Conservation (phyloP, 1,140 invertebrate genomes). For the Brachionus calyciflorus region DNA sequence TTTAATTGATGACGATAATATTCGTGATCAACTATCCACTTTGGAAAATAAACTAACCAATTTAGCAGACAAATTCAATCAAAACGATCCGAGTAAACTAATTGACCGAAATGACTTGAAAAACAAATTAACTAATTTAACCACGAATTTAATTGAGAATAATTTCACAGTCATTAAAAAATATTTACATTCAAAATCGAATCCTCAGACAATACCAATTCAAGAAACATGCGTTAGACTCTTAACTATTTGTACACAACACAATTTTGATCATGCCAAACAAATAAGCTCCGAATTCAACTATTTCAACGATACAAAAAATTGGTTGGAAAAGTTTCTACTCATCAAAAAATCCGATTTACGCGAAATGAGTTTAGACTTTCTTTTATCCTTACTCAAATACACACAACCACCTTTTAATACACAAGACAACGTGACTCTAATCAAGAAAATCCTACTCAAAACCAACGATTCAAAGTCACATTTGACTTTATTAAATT, state of each 20-base stretch:
- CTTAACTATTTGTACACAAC: slow-evolving; percentile 1
- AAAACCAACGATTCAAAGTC: background rate
- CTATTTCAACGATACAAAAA: slow-evolving; percentile 39
- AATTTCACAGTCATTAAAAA: slow-evolving; percentile 7
- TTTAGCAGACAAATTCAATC: background rate
- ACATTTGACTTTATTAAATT: background rate
- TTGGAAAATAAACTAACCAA: background rate
- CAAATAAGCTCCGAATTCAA: slow-evolving; percentile 35
- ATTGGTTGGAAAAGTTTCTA: slow-evolving; percentile 41
- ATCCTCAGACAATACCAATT: background rate
- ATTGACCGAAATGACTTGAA: slow-evolving; percentile 32
- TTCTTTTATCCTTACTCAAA: slow-evolving; percentile 5
- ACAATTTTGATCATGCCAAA: slow-evolving; percentile 25
- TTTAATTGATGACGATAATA: background rate
- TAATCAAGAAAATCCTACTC: background rate
- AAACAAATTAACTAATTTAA: background rate
- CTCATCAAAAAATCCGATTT: slow-evolving; percentile 31
- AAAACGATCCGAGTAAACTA: background rate
- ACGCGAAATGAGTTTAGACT: slow-evolving; percentile 32
- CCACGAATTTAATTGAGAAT: background rate
- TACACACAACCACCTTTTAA: slow-evolving; percentile 24
- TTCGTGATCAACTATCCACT: background rate
- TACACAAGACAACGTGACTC: background rate
- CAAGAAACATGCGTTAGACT: slow-evolving; percentile 27
- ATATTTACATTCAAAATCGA: background rate